Base-by-base conservation (phyloP, 2,113 vertebrate species). In the Salvator merianae region DNA sequence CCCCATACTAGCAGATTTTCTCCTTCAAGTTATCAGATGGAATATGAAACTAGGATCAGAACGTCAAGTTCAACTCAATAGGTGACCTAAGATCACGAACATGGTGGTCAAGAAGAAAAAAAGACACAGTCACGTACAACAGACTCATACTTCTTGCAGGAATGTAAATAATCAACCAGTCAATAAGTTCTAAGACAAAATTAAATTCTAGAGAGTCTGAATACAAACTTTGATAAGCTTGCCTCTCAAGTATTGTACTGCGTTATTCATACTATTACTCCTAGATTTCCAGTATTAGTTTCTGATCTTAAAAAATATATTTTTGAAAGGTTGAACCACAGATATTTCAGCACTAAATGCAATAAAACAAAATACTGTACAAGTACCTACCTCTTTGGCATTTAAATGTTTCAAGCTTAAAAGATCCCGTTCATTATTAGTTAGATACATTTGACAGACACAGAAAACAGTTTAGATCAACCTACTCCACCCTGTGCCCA, bases 381-480 rank as follows among this genome's bases (percentile, higher is more conserved):
- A 81, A 88, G 92, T 90, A 95, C 94, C 93, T 86, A 94, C 95
- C 95, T 94, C 47, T 30, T 93, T 84, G 88, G 83, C 50, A 88
- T 30, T 89, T 82, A 91, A 90, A 89, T 1, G 53, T 74, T 90
- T 94, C 10, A 9, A 43, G 68, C 80, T 92, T 92, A 91, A 85
- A 82, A 82, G 30, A 89, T 63, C 69, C 28, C 26, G n/a, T 84
- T 34, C 75, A 80, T 77, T 83, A 85, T 83, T 88, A 90, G 78
- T 73, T 81, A 90, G 26, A 90, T 77, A 90, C 0, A 89, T 55
- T 69, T 20, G 72, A 92, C 81, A 86, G 88, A 24, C 83, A 81
- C 0, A 87, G 40, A 89, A 63, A 89, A 91, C 81, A 83, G 86
- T 92, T 91, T 82, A 91, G 86, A 89, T 32, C 81, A 79, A 77